These are phyloP conservation scores for Florisuga fusca DNA, from an alignment of 2,797 vertebrate species.

Conservation along the genomic window DNA sequence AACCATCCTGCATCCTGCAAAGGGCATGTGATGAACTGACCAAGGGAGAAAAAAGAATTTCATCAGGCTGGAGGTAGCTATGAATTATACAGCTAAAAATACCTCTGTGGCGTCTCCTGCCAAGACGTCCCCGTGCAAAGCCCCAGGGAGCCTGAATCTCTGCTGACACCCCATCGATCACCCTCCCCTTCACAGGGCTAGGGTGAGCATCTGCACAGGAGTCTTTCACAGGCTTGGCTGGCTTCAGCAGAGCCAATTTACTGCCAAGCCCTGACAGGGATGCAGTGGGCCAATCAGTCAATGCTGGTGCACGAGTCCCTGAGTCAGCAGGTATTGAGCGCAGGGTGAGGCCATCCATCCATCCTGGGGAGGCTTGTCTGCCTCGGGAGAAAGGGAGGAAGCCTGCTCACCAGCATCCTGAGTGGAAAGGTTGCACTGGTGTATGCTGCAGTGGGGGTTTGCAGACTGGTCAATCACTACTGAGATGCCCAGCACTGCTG, in stretches of 20 bases:
- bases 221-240: neutral
- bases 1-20: accelerated
- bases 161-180: neutral
- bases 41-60: neutral
- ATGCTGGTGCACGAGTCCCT: neutral
- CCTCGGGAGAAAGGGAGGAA: neutral
- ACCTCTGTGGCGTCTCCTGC: neutral
- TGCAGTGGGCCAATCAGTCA: neutral
- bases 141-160: neutral
- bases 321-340: neutral
- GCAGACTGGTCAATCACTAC: accelerated
- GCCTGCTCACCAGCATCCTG: neutral
- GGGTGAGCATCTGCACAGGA: neutral
- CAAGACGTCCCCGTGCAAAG: neutral
- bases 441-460: accelerated
- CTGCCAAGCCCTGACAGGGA: neutral
- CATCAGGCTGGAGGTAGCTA: constrained; percentile 1
- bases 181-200: accelerated
- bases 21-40: neutral
- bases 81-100: constrained; percentile 37
- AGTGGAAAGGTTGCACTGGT: accelerated
- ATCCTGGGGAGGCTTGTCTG: neutral
- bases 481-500: accelerated
- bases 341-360: neutral
- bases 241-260: neutral